phyloP scores from a whole-genome alignment of 2,113 vertebrate species.

The Neotragus moschatus region DNA sequence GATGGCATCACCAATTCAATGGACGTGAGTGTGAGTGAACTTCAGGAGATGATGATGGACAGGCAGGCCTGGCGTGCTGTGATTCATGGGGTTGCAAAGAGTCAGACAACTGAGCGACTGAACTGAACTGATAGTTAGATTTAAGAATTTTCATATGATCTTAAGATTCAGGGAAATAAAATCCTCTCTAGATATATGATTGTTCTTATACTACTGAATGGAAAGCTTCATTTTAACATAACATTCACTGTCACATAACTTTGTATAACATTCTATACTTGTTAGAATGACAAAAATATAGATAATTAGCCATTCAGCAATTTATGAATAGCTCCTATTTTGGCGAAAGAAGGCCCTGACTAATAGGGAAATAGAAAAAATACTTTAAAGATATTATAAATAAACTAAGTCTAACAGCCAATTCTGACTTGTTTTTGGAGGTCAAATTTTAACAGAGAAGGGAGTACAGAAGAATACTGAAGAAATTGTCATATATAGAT shows the following conservation, averaged over 20 bases:
- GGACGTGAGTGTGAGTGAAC: no score
- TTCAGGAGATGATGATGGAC: no score
- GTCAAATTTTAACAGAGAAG: not conserved
- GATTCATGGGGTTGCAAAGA: no score
- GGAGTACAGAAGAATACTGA: not conserved
- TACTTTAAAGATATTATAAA: not conserved
- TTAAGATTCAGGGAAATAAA: not conserved
- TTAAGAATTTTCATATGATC: not conserved
- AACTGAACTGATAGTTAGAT: not conserved
- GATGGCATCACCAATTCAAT: no score
- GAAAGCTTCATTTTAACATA: not conserved
- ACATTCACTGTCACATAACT: not conserved
- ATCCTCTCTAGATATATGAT: not conserved
- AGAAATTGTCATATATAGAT: not conserved
- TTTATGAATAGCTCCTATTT: not conserved
- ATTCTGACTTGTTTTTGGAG: not conserved
- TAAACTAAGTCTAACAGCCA: not conserved
- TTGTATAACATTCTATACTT: not conserved
- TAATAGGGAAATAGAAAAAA: not conserved
- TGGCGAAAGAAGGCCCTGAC: not conserved
- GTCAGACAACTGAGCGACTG: no score
- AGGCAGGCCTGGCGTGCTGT: no score
- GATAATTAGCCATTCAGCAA: not conserved
- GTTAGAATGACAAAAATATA: not conserved
- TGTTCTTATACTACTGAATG: not conserved